Conservation (phyloP, 64 coral and sea anemone genomes). For the Montipora cactus region DNA sequence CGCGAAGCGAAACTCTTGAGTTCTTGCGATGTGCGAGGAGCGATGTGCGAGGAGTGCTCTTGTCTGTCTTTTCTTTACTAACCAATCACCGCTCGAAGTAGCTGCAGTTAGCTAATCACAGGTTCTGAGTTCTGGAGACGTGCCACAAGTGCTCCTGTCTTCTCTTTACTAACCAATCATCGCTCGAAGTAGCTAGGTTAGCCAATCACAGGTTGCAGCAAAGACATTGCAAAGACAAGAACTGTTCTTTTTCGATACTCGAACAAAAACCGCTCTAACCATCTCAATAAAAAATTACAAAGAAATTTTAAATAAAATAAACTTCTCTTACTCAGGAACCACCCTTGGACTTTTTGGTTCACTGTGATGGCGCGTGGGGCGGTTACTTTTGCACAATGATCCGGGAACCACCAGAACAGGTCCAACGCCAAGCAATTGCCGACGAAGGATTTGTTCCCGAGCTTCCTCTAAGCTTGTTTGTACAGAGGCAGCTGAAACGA, state of each 20-base stretch:
- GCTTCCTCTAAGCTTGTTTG: constrained; percentile 15
- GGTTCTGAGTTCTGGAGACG: no score
- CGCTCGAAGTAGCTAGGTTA: no score
- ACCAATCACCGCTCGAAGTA: not conserved
- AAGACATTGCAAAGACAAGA: no score
- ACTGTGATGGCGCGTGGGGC: constrained; percentile 62
- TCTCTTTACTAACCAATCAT: no score
- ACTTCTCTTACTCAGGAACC: constrained; percentile 13
- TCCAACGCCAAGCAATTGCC: not conserved
- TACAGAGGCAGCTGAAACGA: constrained; percentile 26
- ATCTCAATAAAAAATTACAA: no score
- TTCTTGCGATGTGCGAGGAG: not conserved
- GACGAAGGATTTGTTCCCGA: constrained; percentile 55
- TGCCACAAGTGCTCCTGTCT: no score
- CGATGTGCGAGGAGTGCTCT: not conserved
- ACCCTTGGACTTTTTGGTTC: constrained; percentile 56
- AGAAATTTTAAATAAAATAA: not conserved
- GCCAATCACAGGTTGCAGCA: no score
- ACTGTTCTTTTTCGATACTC: no score
- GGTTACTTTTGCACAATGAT: constrained; percentile 62
- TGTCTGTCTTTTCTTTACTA: not conserved
- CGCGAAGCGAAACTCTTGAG: not conserved
- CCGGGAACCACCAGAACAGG: not conserved
- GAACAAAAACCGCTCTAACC: no score
- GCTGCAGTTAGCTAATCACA: no score